phyloP scores from a whole-genome alignment of 92 coral and sea anemone genomes.

The Phenganax marumi region DNA sequence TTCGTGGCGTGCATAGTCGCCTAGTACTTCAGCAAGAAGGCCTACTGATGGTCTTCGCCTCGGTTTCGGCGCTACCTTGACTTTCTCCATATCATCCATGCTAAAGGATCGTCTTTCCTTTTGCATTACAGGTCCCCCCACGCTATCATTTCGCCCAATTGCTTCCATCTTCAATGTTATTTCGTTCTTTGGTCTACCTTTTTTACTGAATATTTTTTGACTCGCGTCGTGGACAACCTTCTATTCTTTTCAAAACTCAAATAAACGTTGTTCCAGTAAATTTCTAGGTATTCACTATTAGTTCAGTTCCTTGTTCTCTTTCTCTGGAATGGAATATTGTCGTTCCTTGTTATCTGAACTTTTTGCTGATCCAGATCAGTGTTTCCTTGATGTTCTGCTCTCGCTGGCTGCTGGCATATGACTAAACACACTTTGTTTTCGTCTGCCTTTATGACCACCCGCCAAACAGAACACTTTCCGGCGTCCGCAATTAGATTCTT shows the following conservation, averaged over 20 bases:
- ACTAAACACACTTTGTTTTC: constrained; percentile 30
- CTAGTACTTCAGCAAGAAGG: constrained; percentile 36
- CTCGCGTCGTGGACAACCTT: too few species aligned
- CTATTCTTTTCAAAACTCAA: too few species aligned
- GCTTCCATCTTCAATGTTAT: neutral
- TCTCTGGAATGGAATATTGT: too few species aligned
- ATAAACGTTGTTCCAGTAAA: too few species aligned
- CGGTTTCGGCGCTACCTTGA: neutral
- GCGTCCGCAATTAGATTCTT: constrained; percentile 11
- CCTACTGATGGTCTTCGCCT: constrained; percentile 26
- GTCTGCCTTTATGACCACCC: constrained; percentile 38
- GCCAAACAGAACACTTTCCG: constrained; percentile 33
- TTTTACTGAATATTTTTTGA: neutral
- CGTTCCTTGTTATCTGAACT: too few species aligned
- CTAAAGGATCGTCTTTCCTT: constrained; percentile 1
- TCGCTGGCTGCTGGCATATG: neutral
- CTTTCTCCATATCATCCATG: neutral
- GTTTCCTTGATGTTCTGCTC: neutral
- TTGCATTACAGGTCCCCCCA: neutral
- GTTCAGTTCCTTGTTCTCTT: too few species aligned
- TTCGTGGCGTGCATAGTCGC: constrained; percentile 40
- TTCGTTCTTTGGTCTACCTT: neutral
- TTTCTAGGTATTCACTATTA: too few species aligned
- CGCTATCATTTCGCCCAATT: constrained; percentile 5
- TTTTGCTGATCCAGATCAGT: too few species aligned